These are phyloP conservation scores for Schizopygopsis malacanthus DNA, from an alignment of 2,797 vertebrate genomes.

Conservation along the genomic window DNA sequence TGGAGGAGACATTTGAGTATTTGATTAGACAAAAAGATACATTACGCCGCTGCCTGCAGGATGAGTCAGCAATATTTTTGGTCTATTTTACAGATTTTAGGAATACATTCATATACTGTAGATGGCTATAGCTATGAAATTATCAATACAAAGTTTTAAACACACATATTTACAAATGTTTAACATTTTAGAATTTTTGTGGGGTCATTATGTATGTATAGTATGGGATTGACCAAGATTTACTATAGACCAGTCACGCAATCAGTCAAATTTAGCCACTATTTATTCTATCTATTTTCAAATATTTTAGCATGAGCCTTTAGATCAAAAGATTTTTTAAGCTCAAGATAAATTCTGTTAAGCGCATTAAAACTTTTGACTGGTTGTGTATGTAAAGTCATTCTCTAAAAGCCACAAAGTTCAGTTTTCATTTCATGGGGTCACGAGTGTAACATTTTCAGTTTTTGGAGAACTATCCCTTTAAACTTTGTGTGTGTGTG, in stretches of 20 bases:
- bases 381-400: neutral
- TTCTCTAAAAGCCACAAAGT: neutral
- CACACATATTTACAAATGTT: neutral
- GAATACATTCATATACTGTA: neutral
- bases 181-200: neutral
- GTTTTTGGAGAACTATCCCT: neutral
- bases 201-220: neutral
- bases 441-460: neutral
- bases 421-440: neutral
- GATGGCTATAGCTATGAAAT: neutral
- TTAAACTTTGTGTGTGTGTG: neutral
- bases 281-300: neutral
- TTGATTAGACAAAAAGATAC: neutral
- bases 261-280: neutral
- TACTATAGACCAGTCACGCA: neutral
- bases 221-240: neutral
- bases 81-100: neutral
- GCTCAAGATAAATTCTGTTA: neutral
- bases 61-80: slow-evolving; percentile 11
- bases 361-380: neutral
- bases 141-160: neutral
- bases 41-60: neutral
- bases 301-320: neutral
- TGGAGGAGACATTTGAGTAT: neutral
- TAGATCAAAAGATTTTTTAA: neutral